A percentile compares a stretch with the other conserved stretches of the same genome.
phyloP scores from a whole-genome alignment of 1,140 invertebrate genomes.

The Lepidotrigona ventralis region DNA sequence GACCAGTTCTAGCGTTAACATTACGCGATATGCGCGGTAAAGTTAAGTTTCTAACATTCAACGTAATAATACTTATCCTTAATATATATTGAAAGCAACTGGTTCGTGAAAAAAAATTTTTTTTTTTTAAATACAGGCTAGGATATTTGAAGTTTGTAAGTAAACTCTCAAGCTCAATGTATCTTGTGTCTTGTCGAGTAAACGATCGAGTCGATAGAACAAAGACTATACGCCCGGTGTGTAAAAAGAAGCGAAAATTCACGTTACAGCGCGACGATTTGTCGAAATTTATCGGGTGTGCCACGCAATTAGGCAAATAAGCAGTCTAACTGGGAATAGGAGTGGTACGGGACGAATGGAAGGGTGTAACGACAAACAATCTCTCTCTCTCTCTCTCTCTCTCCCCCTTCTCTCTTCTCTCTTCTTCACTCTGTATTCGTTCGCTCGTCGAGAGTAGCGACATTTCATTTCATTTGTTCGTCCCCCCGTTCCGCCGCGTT shows the following conservation, averaged over 20 bases:
- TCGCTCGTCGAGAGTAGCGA: conserved; percentile 70
- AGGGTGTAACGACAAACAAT: conserved; percentile 78
- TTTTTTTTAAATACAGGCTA: neutral
- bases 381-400: conserved; percentile 66
- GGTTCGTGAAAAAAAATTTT: too few species aligned
- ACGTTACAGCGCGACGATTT: conserved; percentile 69
- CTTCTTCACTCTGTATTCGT: conserved; percentile 65
- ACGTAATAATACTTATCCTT: too few species aligned
- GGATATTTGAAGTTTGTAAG: neutral
- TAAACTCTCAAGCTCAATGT: neutral
- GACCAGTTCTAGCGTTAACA: too few species aligned
- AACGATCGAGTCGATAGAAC: neutral
- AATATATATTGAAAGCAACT: too few species aligned
- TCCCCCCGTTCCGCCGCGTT: conserved; percentile 63
- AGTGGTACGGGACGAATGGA: conserved; percentile 67
- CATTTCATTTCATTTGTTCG: conserved; percentile 79
- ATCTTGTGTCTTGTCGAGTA: neutral
- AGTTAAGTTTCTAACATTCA: too few species aligned
- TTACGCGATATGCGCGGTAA: too few species aligned
- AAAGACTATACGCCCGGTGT: neutral
- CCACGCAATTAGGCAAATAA: conserved; percentile 78
- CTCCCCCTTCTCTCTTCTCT: neutral
- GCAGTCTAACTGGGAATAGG: conserved; percentile 75
- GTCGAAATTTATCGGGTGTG: conserved; percentile 76
- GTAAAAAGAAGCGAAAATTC: conserved; percentile 64